These are phyloP conservation scores for Pycnomerus fuliginosus DNA, from an alignment of 2,888 invertebrate genomes.

Conservation along the genomic window DNA sequence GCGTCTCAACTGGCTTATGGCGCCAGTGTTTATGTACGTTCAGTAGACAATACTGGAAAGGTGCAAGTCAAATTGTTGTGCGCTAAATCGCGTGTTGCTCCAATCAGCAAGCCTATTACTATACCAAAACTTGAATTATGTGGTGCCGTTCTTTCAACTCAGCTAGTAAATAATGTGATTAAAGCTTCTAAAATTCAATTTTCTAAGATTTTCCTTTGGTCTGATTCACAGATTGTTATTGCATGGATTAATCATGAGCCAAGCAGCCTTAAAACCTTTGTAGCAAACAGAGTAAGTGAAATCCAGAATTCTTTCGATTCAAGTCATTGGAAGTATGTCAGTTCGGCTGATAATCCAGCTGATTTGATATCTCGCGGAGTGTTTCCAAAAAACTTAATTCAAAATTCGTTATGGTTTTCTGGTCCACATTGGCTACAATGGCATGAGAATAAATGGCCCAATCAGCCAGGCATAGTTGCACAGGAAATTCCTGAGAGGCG, in stretches of 20 bases:
- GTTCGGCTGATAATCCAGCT: background rate
- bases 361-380: background rate
- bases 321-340: background rate
- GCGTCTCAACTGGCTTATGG: background rate
- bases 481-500: too few relatives aligned
- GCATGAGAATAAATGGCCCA: too few relatives aligned
- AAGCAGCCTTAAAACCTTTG: background rate
- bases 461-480: too few relatives aligned
- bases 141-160: background rate
- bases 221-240: background rate
- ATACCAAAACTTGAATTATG: background rate
- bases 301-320: background rate
- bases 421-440: too few relatives aligned
- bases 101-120: background rate
- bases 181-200: background rate
- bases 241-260: background rate
- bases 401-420: background rate
- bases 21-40: background rate
- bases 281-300: background rate
- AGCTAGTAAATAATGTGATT: background rate
- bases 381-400: background rate
- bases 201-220: background rate
- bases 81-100: background rate
- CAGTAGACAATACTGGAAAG: background rate
- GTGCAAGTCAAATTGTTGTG: background rate